These are phyloP conservation scores for Agrypnia vestita DNA, from an alignment of 1,140 invertebrate species.

Conservation along the genomic window DNA sequence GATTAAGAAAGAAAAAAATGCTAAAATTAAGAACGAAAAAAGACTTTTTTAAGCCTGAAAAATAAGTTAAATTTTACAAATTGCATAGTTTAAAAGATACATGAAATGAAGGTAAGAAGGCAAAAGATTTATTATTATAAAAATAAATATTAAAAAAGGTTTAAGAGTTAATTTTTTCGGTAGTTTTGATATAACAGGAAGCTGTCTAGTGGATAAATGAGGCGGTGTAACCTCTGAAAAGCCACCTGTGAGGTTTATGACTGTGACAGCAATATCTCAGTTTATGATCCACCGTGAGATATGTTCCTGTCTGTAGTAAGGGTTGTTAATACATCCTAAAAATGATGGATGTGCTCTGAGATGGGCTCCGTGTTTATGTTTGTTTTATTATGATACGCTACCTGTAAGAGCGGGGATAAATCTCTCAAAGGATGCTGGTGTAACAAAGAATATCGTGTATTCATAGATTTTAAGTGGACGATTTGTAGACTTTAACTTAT, in stretches of 20 bases:
- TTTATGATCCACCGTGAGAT: conserved; percentile 48
- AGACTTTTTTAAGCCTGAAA: too few species aligned
- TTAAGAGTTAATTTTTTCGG: not conserved
- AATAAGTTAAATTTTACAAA: too few species aligned
- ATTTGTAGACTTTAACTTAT: conserved; percentile 8
- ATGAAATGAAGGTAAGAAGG: too few species aligned
- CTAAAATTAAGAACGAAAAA: too few species aligned
- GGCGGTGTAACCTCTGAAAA: not conserved
- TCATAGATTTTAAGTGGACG: conserved; percentile 23
- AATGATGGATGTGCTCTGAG: conserved; percentile 37
- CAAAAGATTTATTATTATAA: too few species aligned
- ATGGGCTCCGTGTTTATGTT: conserved; percentile 36
- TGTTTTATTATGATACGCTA: conserved; percentile 44
- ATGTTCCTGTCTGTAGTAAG: conserved; percentile 46
- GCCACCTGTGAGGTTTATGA: conserved; percentile 56
- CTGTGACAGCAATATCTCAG: conserved; percentile 50
- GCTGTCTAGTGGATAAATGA: not conserved
- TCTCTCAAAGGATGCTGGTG: conserved; percentile 16
- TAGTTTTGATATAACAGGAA: not conserved
- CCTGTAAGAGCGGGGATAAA: conserved; percentile 15
- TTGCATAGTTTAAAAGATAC: too few species aligned
- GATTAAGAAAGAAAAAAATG: too few species aligned
- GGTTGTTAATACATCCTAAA: conserved; percentile 58
- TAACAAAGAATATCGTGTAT: conserved; percentile 37
- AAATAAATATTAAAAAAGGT: too few species aligned